Base-by-base conservation (phyloP, 2,797 vertebrate genomes). In the Telmatherina bonti region DNA sequence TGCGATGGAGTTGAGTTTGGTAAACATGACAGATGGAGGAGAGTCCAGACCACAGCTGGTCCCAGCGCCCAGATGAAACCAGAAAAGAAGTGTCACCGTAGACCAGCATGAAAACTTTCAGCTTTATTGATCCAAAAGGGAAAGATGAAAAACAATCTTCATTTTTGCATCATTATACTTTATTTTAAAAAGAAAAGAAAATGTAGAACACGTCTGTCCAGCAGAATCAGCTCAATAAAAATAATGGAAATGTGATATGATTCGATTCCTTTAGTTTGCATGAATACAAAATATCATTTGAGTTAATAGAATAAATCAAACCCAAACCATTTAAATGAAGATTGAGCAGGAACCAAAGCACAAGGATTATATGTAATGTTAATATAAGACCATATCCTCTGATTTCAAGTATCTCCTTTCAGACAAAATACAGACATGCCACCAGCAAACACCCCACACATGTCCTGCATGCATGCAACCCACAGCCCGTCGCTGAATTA, bases 381-480 rank as follows among this genome's bases (percentile, higher is more conserved):
- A 70, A 78, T 82, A 82, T 88, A 90, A 85, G 69, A 74, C 84
- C 86, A 86, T 85, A 84, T 84, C 85, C 74, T 90, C 79, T 88
- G 86, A 91, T 92, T 92, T 93, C 89, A 92, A 91, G 91, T 93
- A 88, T 95, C 92, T 95, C 94, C 73, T 89, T 92, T 95, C 93
- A 95, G 93, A 94, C 93, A 95, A 95, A 96, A 87, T 95, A 93
- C 94, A 96, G 78, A 81, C 79, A 71, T 24, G 38, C 61, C 73
- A 78, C 94, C 94, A 96, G 93, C 95, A 96, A 96, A 94, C 94
- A 94, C 95, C 93, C 95, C 96, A 95, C 94, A 96, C 97, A 97
- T 98, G 97, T 96, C 97, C 97, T 94, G 97, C 97, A 98, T 97
- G 97, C 96, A 96, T n/a, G n/a, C n/a, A n/a, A n/a, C n/a, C n/a